phyloP scores from a whole-genome alignment of 2,113 vertebrate genomes.

The Peromyscus maniculatus region DNA sequence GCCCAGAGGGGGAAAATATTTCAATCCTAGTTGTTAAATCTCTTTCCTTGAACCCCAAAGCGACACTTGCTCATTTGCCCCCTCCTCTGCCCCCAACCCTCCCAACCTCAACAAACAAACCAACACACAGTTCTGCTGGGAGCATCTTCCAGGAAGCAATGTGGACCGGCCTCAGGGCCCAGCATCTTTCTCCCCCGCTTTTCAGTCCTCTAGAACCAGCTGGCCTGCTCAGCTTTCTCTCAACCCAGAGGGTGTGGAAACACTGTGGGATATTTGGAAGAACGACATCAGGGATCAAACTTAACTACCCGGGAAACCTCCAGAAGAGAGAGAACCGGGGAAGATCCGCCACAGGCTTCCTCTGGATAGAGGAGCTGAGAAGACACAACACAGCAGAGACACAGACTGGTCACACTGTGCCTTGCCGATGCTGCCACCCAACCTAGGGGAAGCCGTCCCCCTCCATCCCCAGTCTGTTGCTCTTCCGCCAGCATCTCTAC shows the following conservation, averaged over 20 bases:
- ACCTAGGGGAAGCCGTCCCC: not conserved
- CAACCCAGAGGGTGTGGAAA: constrained; percentile 9
- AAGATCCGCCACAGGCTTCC: not conserved
- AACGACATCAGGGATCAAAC: not conserved
- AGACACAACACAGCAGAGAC: not conserved
- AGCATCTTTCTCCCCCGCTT: not conserved
- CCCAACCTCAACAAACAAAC: too few species aligned
- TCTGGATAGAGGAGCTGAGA: not conserved
- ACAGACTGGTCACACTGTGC: not conserved
- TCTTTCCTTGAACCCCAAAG: not conserved
- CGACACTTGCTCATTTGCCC: rapidly evolving
- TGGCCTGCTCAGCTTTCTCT: not conserved
- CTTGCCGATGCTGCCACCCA: rapidly evolving
- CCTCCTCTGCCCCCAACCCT: not conserved
- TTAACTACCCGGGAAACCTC: not conserved
- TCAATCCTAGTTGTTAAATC: not conserved
- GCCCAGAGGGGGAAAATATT: not conserved
- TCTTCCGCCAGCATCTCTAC: not conserved
- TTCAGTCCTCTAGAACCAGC: not conserved
- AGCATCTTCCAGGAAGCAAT: not conserved
- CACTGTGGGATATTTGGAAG: not conserved
- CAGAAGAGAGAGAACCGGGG: not conserved
- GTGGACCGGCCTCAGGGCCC: not conserved
- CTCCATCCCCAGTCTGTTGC: not conserved
- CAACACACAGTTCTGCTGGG: not conserved